Evolutionary conservation across 1,140 invertebrate genomes (phyloP), one percentile per base, ranked within the genome.

Genomic region (Drosophila grimshawi): DNA sequence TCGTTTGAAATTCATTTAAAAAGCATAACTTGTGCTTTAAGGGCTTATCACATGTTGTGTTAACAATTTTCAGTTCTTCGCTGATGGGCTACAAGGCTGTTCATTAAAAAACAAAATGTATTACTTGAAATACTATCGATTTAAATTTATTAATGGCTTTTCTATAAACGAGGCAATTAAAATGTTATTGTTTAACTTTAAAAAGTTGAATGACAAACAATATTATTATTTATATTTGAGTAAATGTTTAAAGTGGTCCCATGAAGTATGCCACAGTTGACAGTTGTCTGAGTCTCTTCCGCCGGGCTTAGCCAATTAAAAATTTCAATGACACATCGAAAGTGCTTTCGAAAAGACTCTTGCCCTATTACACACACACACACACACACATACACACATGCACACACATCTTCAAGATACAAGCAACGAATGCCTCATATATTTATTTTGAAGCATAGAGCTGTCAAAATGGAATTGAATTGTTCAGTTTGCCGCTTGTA

Each of bases 1-100:
- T 81, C 81, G 57, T 85, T 85, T 85, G 69, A 86, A 70, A 86
- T 80, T 85, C 48, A 85, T 85, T 85, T 86, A 85, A 85, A 85
- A 77, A 39, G 43, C 77, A 80, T 86, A 85, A 77, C 37, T 80
- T 62, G 67, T 52, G 69, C 10, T 71, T 76, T 59, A 39, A 41
- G 55, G 55, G 35, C 68, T 72, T 72, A 80, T 77, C 60, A 69
- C 56, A 70, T 81, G 64, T 78, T 81, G 70, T 74, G 70, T 74
- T 74, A 75, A 74, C 65, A 52, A 79, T 56, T 19, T 19, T 19
- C 19, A 19, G 19, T 19, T 19, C 48, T 52, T 8, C 37, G 27
- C 6, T 53, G 46, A 76, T 67, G 49, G 56, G 43, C 30, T 8
- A 29, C 56, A 81, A 77, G 80, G 76, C 64, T 80, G 41, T 52